These are phyloP conservation scores for Lepus oiostolus DNA, from an alignment of 2,797 vertebrate genomes.

Conservation along the genomic window DNA sequence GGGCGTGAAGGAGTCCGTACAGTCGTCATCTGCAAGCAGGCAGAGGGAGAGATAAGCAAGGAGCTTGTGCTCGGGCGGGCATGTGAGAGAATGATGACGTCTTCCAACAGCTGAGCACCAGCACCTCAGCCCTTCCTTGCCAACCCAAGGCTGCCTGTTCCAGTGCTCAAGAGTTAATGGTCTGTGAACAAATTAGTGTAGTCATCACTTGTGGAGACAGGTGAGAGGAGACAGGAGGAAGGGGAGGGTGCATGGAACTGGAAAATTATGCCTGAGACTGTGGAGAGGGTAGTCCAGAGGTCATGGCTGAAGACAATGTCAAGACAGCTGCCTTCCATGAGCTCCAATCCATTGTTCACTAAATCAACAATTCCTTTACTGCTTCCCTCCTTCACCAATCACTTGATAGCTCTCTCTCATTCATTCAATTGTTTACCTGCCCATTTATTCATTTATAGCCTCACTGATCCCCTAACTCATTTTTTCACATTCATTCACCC, in stretches of 20 bases:
- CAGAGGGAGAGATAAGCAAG: conserved; percentile 70
- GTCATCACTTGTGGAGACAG: conserved; percentile 84
- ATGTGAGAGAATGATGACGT: conserved; percentile 51
- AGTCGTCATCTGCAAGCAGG: conserved; percentile 94
- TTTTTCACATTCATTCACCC: not conserved
- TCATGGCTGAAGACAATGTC: conserved; percentile 61
- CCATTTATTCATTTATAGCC: not conserved
- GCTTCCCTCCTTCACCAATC: not conserved
- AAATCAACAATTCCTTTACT: not conserved
- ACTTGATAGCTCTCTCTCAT: not conserved
- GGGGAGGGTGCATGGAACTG: conserved; percentile 54
- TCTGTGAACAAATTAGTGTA: conserved; percentile 85
- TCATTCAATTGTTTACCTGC: not conserved
- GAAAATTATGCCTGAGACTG: accelerated
- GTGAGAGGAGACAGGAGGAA: conserved; percentile 79
- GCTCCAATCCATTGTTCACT: not conserved
- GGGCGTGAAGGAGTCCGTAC: conserved; percentile 97
- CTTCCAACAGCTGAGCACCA: not conserved
- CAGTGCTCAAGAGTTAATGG: conserved; percentile 84
- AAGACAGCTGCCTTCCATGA: not conserved
- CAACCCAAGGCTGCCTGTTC: conserved; percentile 56
- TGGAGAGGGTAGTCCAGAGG: conserved; percentile 43
- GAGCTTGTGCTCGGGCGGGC: not conserved
- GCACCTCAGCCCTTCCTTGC: conserved; percentile 57
- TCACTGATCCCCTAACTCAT: not conserved